Percentiles rank a stretch among this genome's conserved stretches.
phyloP scores from a whole-genome alignment of 2,797 vertebrate genomes.

The Sebastes dallii region DNA sequence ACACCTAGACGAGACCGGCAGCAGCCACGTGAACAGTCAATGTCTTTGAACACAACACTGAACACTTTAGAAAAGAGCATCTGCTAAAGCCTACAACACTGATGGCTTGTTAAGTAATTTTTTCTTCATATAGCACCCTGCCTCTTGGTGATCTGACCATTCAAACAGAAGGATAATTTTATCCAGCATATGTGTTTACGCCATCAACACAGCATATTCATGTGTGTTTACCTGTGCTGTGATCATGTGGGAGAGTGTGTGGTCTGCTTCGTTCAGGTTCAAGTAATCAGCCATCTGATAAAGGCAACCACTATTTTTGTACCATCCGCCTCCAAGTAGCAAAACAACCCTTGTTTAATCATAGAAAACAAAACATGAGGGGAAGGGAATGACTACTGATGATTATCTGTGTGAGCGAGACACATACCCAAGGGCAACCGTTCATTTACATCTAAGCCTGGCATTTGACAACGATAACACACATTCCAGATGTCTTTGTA shows the following conservation, averaged over 20 bases:
- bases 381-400: constrained; percentile 49
- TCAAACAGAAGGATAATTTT: background rate
- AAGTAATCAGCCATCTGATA: constrained; percentile 67
- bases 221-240: constrained; percentile 22
- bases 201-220: background rate
- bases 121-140: background rate
- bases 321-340: constrained; percentile 54
- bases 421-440: constrained; percentile 27
- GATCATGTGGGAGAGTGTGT: constrained; percentile 24
- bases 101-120: background rate
- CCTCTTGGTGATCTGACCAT: background rate
- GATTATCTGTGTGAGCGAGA: constrained; percentile 52
- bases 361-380: constrained; percentile 52
- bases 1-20: background rate
- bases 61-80: constrained; percentile 31
- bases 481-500: constrained; percentile 40
- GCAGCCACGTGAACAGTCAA: background rate
- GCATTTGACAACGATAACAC: constrained; percentile 50
- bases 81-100: constrained; percentile 11
- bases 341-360: constrained; percentile 66
- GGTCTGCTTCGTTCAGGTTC: constrained; percentile 54
- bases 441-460: constrained; percentile 51
- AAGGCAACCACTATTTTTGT: constrained; percentile 63
- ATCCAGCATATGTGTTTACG: background rate
- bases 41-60: constrained; percentile 35